Conservation (phyloP, 2,113 vertebrate genomes). For the Microcebus lehilahytsara region DNA sequence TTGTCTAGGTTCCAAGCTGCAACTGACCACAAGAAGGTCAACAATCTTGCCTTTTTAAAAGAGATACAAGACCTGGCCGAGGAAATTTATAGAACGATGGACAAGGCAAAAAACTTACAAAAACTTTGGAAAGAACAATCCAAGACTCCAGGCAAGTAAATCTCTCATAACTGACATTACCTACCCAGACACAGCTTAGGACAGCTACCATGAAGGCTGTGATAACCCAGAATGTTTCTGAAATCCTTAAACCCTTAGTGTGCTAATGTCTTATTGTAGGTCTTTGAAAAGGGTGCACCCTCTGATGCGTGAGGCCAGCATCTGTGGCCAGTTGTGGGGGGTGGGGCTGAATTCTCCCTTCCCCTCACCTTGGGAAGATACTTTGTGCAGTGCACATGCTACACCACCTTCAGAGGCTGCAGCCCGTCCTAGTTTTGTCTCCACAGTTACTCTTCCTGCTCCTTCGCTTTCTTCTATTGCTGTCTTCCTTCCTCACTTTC, state of each 20-base stretch:
- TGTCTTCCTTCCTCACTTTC: neutral
- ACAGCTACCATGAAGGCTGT: fast-evolving
- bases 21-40: neutral
- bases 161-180: fast-evolving
- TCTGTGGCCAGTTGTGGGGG: too few relatives aligned
- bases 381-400: fast-evolving
- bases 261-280: fast-evolving
- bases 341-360: fast-evolving
- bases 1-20: neutral
- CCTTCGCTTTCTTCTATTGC: neutral
- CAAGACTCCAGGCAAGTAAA: conserved; percentile 68
- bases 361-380: fast-evolving
- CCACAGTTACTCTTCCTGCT: neutral
- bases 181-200: neutral
- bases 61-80: conserved; percentile 79
- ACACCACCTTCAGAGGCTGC: fast-evolving
- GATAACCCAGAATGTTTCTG: neutral
- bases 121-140: conserved; percentile 73
- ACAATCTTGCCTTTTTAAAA: conserved; percentile 71
- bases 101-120: conserved; percentile 76
- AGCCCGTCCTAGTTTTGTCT: fast-evolving
- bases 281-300: neutral
- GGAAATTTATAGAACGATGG: conserved; percentile 70
- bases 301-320: neutral
- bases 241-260: neutral